Percentiles rank a stretch among this genome's conserved stretches.
Evolutionary conservation across 2,888 invertebrate genomes (phyloP).

Genomic region (Malthinus flaveolus): DNA sequence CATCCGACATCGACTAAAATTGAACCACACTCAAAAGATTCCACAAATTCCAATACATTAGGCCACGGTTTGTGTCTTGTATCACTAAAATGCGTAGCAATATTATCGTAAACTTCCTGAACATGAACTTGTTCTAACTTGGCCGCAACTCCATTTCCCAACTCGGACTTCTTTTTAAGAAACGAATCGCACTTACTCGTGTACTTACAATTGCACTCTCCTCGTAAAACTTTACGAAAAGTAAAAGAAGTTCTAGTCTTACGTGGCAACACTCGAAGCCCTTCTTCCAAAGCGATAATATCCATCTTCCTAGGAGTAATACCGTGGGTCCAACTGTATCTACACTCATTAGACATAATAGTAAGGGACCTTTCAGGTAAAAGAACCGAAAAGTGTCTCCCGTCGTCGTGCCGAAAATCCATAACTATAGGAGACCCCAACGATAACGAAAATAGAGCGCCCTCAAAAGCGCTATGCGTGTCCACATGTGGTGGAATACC

Average conservation of each 20-base stretch:
- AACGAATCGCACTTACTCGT: constrained; percentile 69
- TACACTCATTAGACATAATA: constrained; percentile 74
- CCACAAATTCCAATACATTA: constrained; percentile 78
- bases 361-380: constrained; percentile 75
- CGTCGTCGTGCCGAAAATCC: constrained; percentile 78
- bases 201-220: constrained; percentile 67
- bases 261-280: constrained; percentile 61
- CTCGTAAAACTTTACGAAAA: constrained; percentile 68
- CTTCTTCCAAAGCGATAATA: constrained; percentile 61
- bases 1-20: constrained; percentile 91
- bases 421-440: constrained; percentile 81
- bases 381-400: constrained; percentile 62
- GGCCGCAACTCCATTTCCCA: constrained; percentile 60
- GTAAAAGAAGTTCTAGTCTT: constrained; percentile 80
- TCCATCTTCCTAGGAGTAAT: constrained; percentile 86
- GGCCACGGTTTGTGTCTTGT: constrained; percentile 97
- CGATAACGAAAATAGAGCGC: constrained; percentile 85
- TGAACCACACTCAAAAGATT: constrained; percentile 66
- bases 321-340: constrained; percentile 84
- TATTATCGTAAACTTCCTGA: constrained; percentile 89
- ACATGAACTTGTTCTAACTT: constrained; percentile 76
- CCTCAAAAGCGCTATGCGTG: constrained; percentile 92
- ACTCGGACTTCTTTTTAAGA: constrained; percentile 32
- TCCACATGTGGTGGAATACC: constrained; percentile 96
- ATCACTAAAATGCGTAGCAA: constrained; percentile 92